phyloP scores from a whole-genome alignment of 1,140 invertebrate genomes.

The Drosophila santomea region DNA sequence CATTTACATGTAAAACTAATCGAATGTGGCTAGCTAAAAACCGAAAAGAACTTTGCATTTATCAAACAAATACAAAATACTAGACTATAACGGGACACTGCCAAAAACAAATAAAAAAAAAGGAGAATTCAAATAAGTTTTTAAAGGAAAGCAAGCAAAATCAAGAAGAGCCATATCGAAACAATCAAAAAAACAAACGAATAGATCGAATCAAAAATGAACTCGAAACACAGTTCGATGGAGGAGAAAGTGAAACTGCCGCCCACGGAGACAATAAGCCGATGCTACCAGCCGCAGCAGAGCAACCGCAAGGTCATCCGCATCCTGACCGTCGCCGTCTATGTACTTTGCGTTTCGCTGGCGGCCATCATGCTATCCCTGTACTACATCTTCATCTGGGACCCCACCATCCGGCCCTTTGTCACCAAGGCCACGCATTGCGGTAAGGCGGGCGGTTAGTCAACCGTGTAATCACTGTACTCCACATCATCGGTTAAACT shows the following conservation, averaged over 20 bases:
- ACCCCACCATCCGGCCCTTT: slow-evolving; percentile 87
- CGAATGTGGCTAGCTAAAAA: slow-evolving; percentile 10
- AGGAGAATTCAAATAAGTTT: not conserved
- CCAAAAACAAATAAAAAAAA: slow-evolving; percentile 2
- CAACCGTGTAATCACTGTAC: slow-evolving; percentile 1
- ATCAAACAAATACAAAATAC: slow-evolving; percentile 9
- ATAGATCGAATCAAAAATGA: slow-evolving; percentile 59
- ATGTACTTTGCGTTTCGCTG: slow-evolving; percentile 97
- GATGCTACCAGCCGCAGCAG: slow-evolving; percentile 88
- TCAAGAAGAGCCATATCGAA: slow-evolving; percentile 29
- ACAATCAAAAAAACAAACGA: slow-evolving; percentile 50
- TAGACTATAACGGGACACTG: slow-evolving; percentile 45
- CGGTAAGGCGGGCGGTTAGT: slow-evolving; percentile 58
- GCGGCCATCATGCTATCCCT: slow-evolving; percentile 97
- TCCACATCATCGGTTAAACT: not conserved
- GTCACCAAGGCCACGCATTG: slow-evolving; percentile 83
- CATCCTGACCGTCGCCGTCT: slow-evolving; percentile 97
- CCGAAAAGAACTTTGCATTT: slow-evolving; percentile 40
- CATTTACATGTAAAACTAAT: not conserved
- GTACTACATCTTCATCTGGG: slow-evolving; percentile 98
- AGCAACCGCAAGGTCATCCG: slow-evolving; percentile 93
- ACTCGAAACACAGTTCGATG: slow-evolving; percentile 84
- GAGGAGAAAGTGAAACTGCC: slow-evolving; percentile 89
- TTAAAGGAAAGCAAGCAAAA: slow-evolving; percentile 1
- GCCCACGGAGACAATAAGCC: slow-evolving; percentile 92